These are phyloP conservation scores for Drosophila rufa DNA, from an alignment of 1,140 invertebrate genomes.

Conservation along the genomic window DNA sequence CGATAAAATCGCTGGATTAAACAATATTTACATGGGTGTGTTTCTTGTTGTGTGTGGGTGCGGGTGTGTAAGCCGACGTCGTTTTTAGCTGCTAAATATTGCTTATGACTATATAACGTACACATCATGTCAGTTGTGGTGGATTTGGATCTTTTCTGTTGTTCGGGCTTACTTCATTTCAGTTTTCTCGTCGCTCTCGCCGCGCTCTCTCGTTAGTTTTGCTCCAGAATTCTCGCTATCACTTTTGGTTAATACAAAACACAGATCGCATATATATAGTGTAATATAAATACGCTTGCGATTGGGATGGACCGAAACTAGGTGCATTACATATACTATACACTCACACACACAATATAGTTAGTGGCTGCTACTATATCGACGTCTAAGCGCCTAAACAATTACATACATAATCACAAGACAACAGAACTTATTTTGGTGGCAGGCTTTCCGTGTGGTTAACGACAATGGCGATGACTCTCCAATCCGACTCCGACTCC, in stretches of 20 bases:
- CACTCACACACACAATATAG: conserved; percentile 36
- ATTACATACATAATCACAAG: conserved; percentile 64
- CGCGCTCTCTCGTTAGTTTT: conserved; percentile 43
- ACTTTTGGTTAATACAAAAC: conserved; percentile 66
- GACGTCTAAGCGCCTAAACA: conserved; percentile 25
- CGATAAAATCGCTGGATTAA: conserved; percentile 73
- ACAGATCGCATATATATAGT: conserved; percentile 18
- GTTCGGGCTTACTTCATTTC: conserved; percentile 16
- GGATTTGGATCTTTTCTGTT: conserved; percentile 64
- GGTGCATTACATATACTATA: conserved; percentile 49
- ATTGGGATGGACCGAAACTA: conserved; percentile 30
- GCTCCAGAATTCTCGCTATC: conserved; percentile 62
- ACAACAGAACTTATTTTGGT: conserved; percentile 67
- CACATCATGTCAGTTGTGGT: conserved; percentile 73
- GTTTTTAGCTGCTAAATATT: conserved; percentile 75
- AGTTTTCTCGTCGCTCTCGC: conserved; percentile 9
- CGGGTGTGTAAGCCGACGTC: conserved; percentile 33
- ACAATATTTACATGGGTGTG: conserved; percentile 68
- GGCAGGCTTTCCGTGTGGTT: conserved; percentile 63
- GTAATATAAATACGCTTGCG: conserved; percentile 29
- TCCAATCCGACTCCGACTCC: not conserved
- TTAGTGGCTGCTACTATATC: conserved; percentile 35
- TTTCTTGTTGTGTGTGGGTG: conserved; percentile 12
- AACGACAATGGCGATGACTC: conserved; percentile 32
- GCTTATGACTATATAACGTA: conserved; percentile 82